These are phyloP conservation scores for Neomonachus schauinslandi DNA, from an alignment of 2,113 vertebrate genomes.

Conservation along the genomic window DNA sequence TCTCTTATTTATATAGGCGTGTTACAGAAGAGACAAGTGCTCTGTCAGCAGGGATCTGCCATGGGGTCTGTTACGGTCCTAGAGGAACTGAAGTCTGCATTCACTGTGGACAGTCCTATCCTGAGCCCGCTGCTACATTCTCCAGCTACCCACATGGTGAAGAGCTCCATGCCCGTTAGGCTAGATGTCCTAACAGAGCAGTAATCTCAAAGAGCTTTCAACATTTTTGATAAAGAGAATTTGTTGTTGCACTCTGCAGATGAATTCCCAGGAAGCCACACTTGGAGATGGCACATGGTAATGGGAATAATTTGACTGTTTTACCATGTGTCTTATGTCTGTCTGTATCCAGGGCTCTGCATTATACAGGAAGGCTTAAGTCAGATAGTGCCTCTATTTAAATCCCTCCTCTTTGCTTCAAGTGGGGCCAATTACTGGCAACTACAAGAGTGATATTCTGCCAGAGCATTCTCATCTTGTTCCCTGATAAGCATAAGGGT, in stretches of 20 bases:
- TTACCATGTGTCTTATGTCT: not conserved
- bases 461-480: not conserved
- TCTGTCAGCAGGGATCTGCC: not conserved
- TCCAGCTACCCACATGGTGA: fast-evolving
- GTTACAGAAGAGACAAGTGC: not conserved
- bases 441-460: not conserved
- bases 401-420: slow-evolving; percentile 21
- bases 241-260: not conserved
- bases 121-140: not conserved
- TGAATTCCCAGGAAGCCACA: not conserved
- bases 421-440: not conserved
- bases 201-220: not conserved
- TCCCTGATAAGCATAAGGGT: not conserved
- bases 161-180: not conserved
- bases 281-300: not conserved
- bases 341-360: not conserved
- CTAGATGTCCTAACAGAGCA: not conserved
- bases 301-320: not conserved
- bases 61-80: fast-evolving
- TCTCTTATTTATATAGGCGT: not conserved
- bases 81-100: not conserved
- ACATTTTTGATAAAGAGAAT: not conserved
- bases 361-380: not conserved
- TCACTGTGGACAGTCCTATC: not conserved
- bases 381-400: not conserved